These are phyloP conservation scores for Zaprionus taronus DNA, from an alignment of 1,140 invertebrate genomes.

Conservation along the genomic window DNA sequence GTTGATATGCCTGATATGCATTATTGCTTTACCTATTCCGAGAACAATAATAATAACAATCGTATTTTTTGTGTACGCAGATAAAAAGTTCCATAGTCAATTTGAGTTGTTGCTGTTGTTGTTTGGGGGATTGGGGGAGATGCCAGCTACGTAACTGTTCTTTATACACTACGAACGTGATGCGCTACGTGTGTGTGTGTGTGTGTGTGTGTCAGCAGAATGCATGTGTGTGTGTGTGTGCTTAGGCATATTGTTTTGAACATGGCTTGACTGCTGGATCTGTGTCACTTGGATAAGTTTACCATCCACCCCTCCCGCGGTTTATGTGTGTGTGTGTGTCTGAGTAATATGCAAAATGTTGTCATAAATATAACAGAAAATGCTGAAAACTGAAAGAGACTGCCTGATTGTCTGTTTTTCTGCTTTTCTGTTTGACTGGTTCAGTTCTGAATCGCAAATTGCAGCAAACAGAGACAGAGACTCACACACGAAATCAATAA, in stretches of 20 bases:
- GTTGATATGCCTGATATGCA: conserved; percentile 1
- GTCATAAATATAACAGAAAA: conserved; percentile 54
- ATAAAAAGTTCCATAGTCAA: conserved; percentile 10
- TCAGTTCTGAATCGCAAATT: conserved; percentile 19
- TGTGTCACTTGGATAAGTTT: conserved; percentile 41
- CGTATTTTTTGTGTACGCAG: conserved; percentile 1
- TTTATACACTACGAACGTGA: not conserved
- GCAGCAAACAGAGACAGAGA: conserved; percentile 12
- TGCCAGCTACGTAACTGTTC: not conserved
- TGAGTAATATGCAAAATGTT: conserved; percentile 49
- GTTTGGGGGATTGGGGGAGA: not conserved
- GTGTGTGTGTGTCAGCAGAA: not conserved
- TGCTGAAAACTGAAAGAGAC: conserved; percentile 41
- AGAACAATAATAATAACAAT: conserved; percentile 7
- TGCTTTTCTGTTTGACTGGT: not conserved
- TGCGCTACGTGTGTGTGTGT: conserved; percentile 2
- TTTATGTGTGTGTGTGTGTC: not conserved
- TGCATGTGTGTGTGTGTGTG: not conserved
- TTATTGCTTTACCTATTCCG: conserved; percentile 2
- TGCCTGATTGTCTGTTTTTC: conserved; percentile 13
- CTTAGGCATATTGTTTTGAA: conserved; percentile 10
- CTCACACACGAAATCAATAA: conserved; percentile 35
- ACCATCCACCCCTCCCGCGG: not conserved
- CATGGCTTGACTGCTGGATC: conserved; percentile 27
- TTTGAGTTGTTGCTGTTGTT: not conserved